phyloP scores from a whole-genome alignment of 2,113 vertebrate genomes.

The Sporophila hypoxantha region DNA sequence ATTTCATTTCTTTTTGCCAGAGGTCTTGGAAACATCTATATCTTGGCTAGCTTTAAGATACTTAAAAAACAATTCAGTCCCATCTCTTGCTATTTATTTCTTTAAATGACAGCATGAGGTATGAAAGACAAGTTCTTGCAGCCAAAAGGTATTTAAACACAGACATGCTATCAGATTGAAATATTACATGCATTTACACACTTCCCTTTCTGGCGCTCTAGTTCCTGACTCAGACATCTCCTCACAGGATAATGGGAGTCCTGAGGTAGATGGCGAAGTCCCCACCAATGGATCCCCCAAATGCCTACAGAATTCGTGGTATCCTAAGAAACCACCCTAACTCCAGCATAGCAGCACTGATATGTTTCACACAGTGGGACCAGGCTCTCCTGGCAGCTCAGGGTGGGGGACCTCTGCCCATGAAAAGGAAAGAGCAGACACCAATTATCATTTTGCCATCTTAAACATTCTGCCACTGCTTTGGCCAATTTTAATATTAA shows the following conservation, averaged over 20 bases:
- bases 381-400: neutral
- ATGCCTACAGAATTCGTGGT: neutral
- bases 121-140: neutral
- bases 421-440: neutral
- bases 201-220: neutral
- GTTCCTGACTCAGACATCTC: neutral
- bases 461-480: neutral
- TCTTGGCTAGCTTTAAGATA: constrained; percentile 19
- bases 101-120: neutral
- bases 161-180: neutral
- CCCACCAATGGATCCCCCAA: neutral
- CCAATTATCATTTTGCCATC: neutral
- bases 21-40: constrained; percentile 1
- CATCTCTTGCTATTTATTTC: constrained; percentile 12
- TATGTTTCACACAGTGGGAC: neutral
- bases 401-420: fast-evolving
- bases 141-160: constrained; percentile 1
- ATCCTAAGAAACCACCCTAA: neutral
- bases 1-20: constrained; percentile 10
- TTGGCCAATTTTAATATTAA: neutral
- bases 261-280: neutral
- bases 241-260: neutral
- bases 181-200: neutral
- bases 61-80: constrained; percentile 3
- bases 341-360: fast-evolving